Evolutionary conservation across 2,113 vertebrate species (phyloP).

Genomic region (Platysteira castanea): DNA sequence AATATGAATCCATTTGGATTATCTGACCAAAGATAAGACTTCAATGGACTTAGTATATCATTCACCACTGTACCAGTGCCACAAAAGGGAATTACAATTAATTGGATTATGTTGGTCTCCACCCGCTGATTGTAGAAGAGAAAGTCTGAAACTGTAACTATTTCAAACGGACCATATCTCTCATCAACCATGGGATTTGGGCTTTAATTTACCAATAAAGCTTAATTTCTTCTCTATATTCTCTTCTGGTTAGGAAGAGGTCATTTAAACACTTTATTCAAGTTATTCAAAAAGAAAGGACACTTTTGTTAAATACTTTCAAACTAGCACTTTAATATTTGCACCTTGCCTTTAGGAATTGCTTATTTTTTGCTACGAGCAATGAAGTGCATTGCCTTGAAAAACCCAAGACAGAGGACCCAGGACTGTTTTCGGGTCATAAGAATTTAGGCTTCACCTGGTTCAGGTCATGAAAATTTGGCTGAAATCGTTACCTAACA

Average conservation of each 20-base stretch:
- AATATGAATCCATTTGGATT: constrained; percentile 75
- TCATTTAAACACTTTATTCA: constrained; percentile 69
- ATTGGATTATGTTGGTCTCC: constrained; percentile 79
- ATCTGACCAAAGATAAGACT: constrained; percentile 77
- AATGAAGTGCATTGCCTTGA: neutral
- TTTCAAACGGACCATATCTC: constrained; percentile 73
- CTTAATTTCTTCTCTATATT: constrained; percentile 72
- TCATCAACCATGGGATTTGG: constrained; percentile 72
- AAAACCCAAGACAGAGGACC: neutral
- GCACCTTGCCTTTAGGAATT: neutral
- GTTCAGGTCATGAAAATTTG: neutral
- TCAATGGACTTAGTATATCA: constrained; percentile 75
- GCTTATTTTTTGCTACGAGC: neutral
- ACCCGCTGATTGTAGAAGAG: constrained; percentile 70
- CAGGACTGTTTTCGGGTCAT: neutral
- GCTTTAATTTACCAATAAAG: constrained; percentile 77
- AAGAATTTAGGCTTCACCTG: neutral
- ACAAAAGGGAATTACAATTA: constrained; percentile 81
- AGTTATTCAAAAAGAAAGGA: constrained; percentile 66
- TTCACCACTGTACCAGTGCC: constrained; percentile 62
- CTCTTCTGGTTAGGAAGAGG: constrained; percentile 66
- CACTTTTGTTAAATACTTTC: constrained; percentile 40
- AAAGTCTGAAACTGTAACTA: constrained; percentile 75
- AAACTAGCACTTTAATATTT: neutral
- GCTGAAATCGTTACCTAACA: neutral